Evolutionary conservation across 2,797 vertebrate genomes (phyloP).

Genomic region (Arnoldichthys spilopterus): DNA sequence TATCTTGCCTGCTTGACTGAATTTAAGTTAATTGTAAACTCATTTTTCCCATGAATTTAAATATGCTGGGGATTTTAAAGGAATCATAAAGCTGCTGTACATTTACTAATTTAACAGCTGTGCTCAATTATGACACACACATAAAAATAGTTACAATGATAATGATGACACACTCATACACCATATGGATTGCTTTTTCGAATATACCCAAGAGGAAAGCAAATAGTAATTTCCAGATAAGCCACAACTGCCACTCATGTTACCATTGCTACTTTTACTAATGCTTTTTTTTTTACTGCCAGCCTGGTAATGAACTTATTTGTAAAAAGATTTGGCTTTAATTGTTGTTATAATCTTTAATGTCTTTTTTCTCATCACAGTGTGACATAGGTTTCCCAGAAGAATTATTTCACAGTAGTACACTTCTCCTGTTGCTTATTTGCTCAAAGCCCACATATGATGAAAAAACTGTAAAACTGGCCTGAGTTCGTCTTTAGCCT

Average conservation of each 20-base stretch:
- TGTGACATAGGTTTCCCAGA: conserved; percentile 1
- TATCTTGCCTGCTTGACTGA: no score
- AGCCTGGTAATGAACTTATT: neutral
- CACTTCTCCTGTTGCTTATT: neutral
- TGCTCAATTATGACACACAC: conserved; percentile 15
- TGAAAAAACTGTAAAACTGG: neutral
- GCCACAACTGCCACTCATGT: neutral
- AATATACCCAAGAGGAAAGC: conserved; percentile 18
- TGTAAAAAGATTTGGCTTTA: neutral
- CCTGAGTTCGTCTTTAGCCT: neutral
- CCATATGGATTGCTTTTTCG: conserved; percentile 22
- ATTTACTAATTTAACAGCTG: conserved; percentile 22
- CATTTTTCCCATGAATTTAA: neutral
- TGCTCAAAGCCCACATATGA: neutral
- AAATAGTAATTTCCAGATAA: conserved; percentile 20
- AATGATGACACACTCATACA: conserved; percentile 14
- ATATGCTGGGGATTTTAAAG: neutral
- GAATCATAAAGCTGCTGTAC: conserved; percentile 17
- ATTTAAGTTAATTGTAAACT: neutral
- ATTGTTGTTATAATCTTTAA: neutral
- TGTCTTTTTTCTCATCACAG: neutral
- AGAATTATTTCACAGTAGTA: neutral
- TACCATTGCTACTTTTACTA: neutral
- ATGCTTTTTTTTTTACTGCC: no score
- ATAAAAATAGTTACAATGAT: conserved; percentile 13